Evolutionary conservation across 2,888 invertebrate species (phyloP), one percentile per base, ranked within the genome.

Genomic region (Sesia bembeciformis): DNA sequence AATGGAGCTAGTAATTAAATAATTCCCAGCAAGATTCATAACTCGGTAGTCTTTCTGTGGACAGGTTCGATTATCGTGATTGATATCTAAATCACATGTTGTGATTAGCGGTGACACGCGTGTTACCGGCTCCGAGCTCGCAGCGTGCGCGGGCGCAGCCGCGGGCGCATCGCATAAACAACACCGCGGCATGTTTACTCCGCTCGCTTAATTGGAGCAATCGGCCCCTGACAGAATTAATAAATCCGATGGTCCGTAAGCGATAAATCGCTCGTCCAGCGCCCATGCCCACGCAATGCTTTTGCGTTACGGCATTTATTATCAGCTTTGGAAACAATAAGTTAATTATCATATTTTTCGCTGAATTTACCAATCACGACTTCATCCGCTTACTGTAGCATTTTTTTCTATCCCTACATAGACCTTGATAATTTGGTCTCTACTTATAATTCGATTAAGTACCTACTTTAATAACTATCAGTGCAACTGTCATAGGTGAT

Each of bases 151-250:
- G 58, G 54, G 56, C 64, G 61, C 38, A 8, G 39, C 39, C 50
- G 38, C 50, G 62, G 53, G 53, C 61, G 62, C 64, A 60, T 57
- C 68, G 64, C 79, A 83, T 83, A 83, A 84, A 84, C 78, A 77
- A 71, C 66, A 62, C 68, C 61, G 68, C 72, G 76, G 76, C 77
- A 74, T 81, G 80, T 84, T 84, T 86, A 84, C 80, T 76, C 73
- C 71, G 66, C 69, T 70, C 75, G 70, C 78, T 86, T 85, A 86
- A 85, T 85, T 85, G 80, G 82, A 83, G 78, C 82, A 81, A 84
- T 84, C 80, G 79, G 68, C 73, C 70, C 66, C 69, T 68, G 79
- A 82, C 82, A 78, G 82, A 78, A 80, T 83, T 82, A 81, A 84
- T 85, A 84, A 84, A 85, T 84, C 78, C 72, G 71, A 80, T 74